phyloP scores from a whole-genome alignment of 2,113 vertebrate species.

The Scatophagus argus region DNA sequence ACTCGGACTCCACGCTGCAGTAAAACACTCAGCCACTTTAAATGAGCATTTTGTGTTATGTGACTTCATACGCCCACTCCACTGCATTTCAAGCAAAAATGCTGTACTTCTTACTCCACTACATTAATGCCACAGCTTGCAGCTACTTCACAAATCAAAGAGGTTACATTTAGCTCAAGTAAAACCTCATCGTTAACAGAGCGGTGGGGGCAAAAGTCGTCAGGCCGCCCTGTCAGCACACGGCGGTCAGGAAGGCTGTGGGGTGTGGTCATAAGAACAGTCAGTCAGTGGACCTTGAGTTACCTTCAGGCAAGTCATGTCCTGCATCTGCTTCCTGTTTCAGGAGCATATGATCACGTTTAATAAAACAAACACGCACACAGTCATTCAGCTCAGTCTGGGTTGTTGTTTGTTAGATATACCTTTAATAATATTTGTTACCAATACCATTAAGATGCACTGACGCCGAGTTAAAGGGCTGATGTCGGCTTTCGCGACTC shows the following conservation, averaged over 20 bases:
- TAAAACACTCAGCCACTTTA: background rate
- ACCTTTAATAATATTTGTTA: background rate
- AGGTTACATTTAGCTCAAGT: no score
- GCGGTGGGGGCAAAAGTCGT: no score
- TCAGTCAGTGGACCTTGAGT: no score
- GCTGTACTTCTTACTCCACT: background rate
- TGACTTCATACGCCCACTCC: background rate
- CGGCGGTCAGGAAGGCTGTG: no score
- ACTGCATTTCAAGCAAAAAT: background rate
- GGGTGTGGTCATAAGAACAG: no score
- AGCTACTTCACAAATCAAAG: background rate
- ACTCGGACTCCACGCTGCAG: no score
- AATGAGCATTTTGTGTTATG: background rate
- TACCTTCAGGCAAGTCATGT: no score
- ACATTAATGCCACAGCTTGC: background rate
- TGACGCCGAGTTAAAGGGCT: background rate
- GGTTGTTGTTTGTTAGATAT: background rate
- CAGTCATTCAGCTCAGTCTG: no score
- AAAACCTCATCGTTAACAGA: no score
- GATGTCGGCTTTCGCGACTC: background rate
- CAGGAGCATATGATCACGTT: no score
- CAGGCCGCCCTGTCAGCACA: no score
- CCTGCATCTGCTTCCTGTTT: no score
- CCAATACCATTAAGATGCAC: background rate
- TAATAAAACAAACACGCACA: conserved; percentile 7